Base-by-base conservation (phyloP, 1,140 invertebrate genomes). In the Papilio polyxenes region DNA sequence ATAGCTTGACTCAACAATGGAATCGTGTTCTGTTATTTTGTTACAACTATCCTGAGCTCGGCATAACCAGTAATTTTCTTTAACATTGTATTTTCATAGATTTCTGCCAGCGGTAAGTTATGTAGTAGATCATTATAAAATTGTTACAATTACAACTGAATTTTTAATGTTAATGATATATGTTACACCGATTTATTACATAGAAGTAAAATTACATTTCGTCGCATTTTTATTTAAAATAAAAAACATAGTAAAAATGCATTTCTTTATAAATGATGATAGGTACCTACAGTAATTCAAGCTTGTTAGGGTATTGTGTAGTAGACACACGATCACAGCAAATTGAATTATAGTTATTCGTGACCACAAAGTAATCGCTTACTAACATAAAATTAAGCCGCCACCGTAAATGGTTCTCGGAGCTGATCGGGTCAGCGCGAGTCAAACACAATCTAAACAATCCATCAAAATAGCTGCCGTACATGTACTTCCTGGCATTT, bases 391-490 rank as follows among this genome's bases (percentile, higher is more conserved):
- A 93, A 92, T 93, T 92, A 92, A 92, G 92, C 87, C 86, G 87
- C 84, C 56, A 84, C 92, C 92, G 85, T 93, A 94, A 90, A 94
- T 88, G 93, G 92, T 82, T 84, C 87, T 82, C 82, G 89, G 93
- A 93, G 92, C 89, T 91, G 92, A 93, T 92, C 89, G 86, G 88
- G 84, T 87, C 86, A 82, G 81, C 86, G 87, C 87, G 85, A 91
- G 85, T 86, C 84, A 83, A 89, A 88, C 87, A 87, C 86, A 89
- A 92, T 92, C 90, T 90, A 90, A 94, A 93, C 89, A 89, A 92
- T 92, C 90, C 90, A 93, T 92, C 92, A 93, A 93, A 94, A 92
- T 91, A 89, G 84, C 84, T 75, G 81, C 92, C 88, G 87, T 90
- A 92, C 88, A 93, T 89, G 91, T 90, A 90, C 90, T 93, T 94